A percentile compares a stretch with the other conserved stretches of the same genome.
These are phyloP conservation scores for Trichogramma pretiosum DNA, from an alignment of 1,140 invertebrate species.

Conservation along the genomic window DNA sequence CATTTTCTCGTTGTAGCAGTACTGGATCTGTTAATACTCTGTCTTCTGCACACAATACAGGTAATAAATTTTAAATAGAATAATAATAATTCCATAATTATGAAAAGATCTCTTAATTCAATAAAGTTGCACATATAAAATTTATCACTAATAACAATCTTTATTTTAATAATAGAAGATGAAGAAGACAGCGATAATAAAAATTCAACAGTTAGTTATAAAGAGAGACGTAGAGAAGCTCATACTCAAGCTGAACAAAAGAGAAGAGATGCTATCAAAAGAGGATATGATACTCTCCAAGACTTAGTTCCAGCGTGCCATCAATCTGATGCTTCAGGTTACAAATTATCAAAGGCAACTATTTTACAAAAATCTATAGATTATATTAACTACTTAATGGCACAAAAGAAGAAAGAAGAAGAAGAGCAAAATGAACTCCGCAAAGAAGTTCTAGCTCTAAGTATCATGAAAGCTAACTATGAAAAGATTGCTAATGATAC, in stretches of 20 bases:
- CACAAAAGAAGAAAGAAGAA: slow-evolving; percentile 89
- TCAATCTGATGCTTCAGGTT: slow-evolving; percentile 70
- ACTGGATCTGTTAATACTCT: slow-evolving; percentile 75
- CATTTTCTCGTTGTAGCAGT: slow-evolving; percentile 73
- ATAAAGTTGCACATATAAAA: slow-evolving; percentile 19
- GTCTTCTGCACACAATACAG: slow-evolving; percentile 78
- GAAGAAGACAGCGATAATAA: slow-evolving; percentile 86
- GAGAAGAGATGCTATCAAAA: slow-evolving; percentile 91
- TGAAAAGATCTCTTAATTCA: slow-evolving; percentile 5
- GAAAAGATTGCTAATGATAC: slow-evolving; percentile 94
- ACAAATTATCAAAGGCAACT: slow-evolving; percentile 93
- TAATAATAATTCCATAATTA: neutral
- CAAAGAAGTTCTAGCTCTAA: slow-evolving; percentile 88
- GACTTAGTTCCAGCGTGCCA: slow-evolving; percentile 89
- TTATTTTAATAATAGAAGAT: slow-evolving; percentile 56
- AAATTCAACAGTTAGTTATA: slow-evolving; percentile 74
- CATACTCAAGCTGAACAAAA: slow-evolving; percentile 98
- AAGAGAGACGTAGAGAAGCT: slow-evolving; percentile 85
- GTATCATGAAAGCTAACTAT: slow-evolving; percentile 90
- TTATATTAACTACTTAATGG: slow-evolving; percentile 81
- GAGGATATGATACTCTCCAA: slow-evolving; percentile 86
- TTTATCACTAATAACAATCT: slow-evolving; percentile 11
- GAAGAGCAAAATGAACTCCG: slow-evolving; percentile 84
- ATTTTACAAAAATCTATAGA: slow-evolving; percentile 88
- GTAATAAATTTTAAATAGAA: slow-evolving; percentile 38